Evolutionary conservation across 2,113 vertebrate species (phyloP).

Genomic region (Engystomops pustulosus): DNA sequence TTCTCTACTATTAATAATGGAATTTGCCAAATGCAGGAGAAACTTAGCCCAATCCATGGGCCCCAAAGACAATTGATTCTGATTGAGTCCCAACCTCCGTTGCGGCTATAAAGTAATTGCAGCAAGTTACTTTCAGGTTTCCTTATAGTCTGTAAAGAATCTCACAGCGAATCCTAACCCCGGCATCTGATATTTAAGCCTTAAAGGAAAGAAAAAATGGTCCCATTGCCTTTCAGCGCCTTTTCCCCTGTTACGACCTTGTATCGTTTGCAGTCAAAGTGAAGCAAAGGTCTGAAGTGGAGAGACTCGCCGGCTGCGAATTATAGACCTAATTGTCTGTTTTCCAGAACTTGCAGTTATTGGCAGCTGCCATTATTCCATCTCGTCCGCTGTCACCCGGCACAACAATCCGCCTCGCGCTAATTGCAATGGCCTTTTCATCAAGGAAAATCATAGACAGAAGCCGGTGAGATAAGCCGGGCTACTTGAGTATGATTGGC

Average conservation of each 20-base stretch:
- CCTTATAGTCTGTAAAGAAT: neutral
- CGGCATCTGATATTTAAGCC: neutral
- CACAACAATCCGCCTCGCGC: constrained; percentile 79
- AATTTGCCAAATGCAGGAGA: too few species aligned
- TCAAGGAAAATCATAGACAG: constrained; percentile 83
- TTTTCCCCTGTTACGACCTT: constrained; percentile 85
- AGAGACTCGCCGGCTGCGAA: constrained; percentile 77
- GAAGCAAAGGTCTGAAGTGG: constrained; percentile 80
- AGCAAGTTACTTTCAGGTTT: neutral
- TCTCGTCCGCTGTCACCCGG: constrained; percentile 75
- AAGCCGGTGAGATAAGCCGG: constrained; percentile 69
- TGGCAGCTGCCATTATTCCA: constrained; percentile 87
- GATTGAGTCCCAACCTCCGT: too few species aligned
- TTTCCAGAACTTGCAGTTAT: constrained; percentile 81
- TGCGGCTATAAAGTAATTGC: too few species aligned
- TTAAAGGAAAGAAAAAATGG: constrained; percentile 65
- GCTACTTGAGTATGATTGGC: constrained; percentile 73
- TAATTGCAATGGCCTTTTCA: constrained; percentile 95
- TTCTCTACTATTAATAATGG: too few species aligned
- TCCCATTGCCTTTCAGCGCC: constrained; percentile 73
- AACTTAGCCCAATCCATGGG: too few species aligned
- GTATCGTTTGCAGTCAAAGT: constrained; percentile 76
- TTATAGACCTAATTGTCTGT: constrained; percentile 82
- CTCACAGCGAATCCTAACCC: neutral
- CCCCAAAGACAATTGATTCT: too few species aligned